Base-by-base conservation (phyloP, 1,140 invertebrate species). In the Cotesia chilonis region DNA sequence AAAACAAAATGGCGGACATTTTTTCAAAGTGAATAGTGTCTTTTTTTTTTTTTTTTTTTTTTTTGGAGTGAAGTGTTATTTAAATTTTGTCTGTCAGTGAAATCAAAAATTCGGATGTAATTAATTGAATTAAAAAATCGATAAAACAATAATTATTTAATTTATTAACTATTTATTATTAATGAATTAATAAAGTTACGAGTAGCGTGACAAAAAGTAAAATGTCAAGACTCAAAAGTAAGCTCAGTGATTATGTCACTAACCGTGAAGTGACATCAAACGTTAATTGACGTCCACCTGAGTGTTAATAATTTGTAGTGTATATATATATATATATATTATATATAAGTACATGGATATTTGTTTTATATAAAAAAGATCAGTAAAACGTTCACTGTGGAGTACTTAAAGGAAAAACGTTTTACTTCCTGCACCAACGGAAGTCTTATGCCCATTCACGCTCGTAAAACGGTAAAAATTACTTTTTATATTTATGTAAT, bases 401-500 rank as follows among this genome's bases (percentile, higher is more conserved):
- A 59, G 57, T 55, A 10, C 65, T 28, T 12, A 9, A 47, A 41
- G 41, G 10, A 60, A 37, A 37, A 41, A 28, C 20, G 17, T 54
- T 37, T 37, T 37, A 28, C 54, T 72, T 72, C 71, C 70, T 35
- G 38, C 38, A 6, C 70, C 61, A 70, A 52, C 73, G 81, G 81
- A 85, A 85, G 78, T 86, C 85, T 85, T 85, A 86, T 86, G 85
- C 84, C 84, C 82, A 82, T 84, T 79, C 82, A 84, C 84, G 77
- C 85, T 78, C 83, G 83, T 74, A 85, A 84, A 85, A 84, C 85
- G 84, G 85, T 86, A 85, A 87, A 85, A 87, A 81, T 85, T 37
- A 54, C 47, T 41, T 12, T 9, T 52, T 6, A 55, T 52, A 36
- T 12, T 36, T 3, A 68, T 38, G n/a, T 9, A 36, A 63, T 61